Base-by-base conservation (phyloP, 2,888 invertebrate genomes). In the Ophioninae sp. region DNA sequence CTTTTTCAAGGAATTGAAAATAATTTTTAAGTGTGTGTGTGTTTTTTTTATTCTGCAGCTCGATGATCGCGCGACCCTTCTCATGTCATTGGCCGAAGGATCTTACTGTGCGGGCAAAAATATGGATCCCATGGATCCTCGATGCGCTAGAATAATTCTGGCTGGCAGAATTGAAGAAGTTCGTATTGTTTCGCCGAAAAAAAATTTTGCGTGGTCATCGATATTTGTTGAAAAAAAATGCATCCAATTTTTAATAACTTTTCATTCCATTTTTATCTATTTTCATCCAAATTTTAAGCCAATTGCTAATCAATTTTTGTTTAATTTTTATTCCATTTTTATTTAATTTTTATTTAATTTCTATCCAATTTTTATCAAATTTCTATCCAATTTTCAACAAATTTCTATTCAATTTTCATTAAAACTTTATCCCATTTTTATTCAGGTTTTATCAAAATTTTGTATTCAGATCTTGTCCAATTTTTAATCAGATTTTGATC, bases 81-180 rank as follows among this genome's bases (percentile, higher is more conserved):
- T 96, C 85, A 95, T 96, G 86, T 94, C 95, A 0, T 93, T 97
- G 58, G 96, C 96, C 72, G 95, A 97, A 93, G 95, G 95, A 2
- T 92, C 93, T 79, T 97, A 95, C 90, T 97, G 97, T 87, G 93
- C 94, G 81, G 90, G 90, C 8, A 93, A 95, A 85, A 91, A 94
- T 69, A 95, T 94, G 88, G 96, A 97, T 90, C 95, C 96, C 0
- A 96, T 97, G 93, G 96, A 96, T 91, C 97, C 97, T 0, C 93
- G 96, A 63, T 97, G 97, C 93, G 96, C 96, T 3, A 94, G 96
- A 87, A 94, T 96, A 5, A 95, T 96, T 89, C 93, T 97, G 0
- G 94, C 95, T 20, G 97, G 97, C 68, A 94, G 93, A 90, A 94
- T 96, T 90, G 93, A 94, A 88, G 94, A 94, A 94, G 96, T 96